Conservation (phyloP, 2,113 vertebrate species). For the zebrafish (Danio rerio) region GRCz12tu NC_133183.1:42435501-42436000, state of each 20-base stretch:
- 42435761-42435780: background rate
- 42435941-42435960: too few relatives aligned
- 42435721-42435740: background rate
- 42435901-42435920: too few relatives aligned
- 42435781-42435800: slow-evolving; percentile 6
- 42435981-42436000: too few relatives aligned
- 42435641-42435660: slow-evolving; percentile 25
- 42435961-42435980: too few relatives aligned
- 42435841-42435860: too few relatives aligned
- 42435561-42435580: slow-evolving; percentile 23
- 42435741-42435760: slow-evolving; percentile 2
- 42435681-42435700: slow-evolving; percentile 17
- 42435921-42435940: too few relatives aligned
- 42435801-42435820: too few relatives aligned
- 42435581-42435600: background rate
- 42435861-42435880: too few relatives aligned
- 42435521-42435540: background rate
- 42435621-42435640: slow-evolving; percentile 24
- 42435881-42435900: too few relatives aligned
- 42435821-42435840: too few relatives aligned
- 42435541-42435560: slow-evolving; percentile 25
- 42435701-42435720: background rate
- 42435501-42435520: slow-evolving; percentile 32
- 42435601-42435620: slow-evolving; percentile 12
- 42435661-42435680: slow-evolving; percentile 1